Percentiles rank a stretch among this genome's conserved stretches.
Conservation (phyloP, 2,113 vertebrate species). For the Felis chaus region DNA sequence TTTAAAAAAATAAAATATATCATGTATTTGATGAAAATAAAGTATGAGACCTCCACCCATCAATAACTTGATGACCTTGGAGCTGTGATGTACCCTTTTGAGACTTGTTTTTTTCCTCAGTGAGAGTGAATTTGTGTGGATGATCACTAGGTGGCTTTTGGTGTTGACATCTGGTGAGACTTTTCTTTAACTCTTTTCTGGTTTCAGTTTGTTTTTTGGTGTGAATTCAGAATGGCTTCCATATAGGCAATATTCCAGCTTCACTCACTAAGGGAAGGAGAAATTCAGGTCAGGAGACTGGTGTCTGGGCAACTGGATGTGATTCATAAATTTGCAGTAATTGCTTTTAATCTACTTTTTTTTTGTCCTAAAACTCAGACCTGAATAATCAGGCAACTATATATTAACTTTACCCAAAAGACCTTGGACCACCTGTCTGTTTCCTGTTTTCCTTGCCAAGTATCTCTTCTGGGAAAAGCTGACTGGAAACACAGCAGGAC, state of each 20-base stretch:
- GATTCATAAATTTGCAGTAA: slow-evolving; percentile 65
- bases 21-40: background rate
- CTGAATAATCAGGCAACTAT: slow-evolving; percentile 64
- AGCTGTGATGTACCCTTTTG: background rate
- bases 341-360: slow-evolving; percentile 62
- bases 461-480: slow-evolving; percentile 62
- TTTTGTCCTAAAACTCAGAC: slow-evolving; percentile 40
- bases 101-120: background rate
- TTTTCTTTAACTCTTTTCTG: background rate
- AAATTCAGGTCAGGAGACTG: slow-evolving; percentile 64
- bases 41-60: background rate
- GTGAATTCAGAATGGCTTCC: background rate
- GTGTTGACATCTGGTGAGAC: background rate
- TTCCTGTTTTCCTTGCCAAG: slow-evolving; percentile 69
- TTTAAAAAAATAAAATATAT: background rate
- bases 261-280: slow-evolving; percentile 55
- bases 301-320: slow-evolving; percentile 53
- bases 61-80: background rate
- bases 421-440: slow-evolving; percentile 68
- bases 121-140: background rate
- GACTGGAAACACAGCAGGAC: slow-evolving; percentile 70
- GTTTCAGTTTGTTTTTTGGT: background rate
- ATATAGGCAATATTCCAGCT: slow-evolving; percentile 24
- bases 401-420: slow-evolving; percentile 70
- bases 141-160: background rate